Conservation (phyloP, 2,888 invertebrate genomes). For the Perithous albicinctus region DNA sequence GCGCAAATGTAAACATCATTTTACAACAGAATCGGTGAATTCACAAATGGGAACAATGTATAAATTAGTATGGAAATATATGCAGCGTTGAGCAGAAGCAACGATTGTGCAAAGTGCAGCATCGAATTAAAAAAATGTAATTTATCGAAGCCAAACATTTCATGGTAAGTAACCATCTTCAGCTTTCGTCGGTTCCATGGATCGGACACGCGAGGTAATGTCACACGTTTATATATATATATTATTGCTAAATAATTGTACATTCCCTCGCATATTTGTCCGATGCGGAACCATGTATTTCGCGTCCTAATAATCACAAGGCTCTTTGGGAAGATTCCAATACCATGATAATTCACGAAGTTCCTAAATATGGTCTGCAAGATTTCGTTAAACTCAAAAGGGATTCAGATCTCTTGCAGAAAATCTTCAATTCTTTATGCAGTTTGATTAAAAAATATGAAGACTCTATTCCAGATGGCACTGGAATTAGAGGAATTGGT, state of each 20-base stretch:
- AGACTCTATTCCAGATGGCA: no score
- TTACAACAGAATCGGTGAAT: background rate
- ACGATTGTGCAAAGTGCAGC: slow-evolving; percentile 5
- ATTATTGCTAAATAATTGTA: background rate
- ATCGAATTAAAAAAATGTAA: background rate
- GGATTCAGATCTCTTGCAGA: no score
- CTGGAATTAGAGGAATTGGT: no score
- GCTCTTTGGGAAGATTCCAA: no score
- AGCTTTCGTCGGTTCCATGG: slow-evolving; percentile 8
- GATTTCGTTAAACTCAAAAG: no score
- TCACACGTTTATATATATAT: background rate
- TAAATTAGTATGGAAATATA: background rate
- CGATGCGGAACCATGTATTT: background rate
- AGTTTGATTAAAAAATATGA: no score
- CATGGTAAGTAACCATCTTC: background rate
- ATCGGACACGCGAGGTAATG: background rate
- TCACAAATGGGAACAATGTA: background rate
- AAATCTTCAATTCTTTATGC: no score
- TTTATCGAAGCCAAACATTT: background rate
- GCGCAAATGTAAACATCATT: slow-evolving; percentile 8
- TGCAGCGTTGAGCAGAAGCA: slow-evolving; percentile 12
- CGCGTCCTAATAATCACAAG: background rate
- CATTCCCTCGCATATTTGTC: background rate
- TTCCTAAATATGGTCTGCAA: no score
- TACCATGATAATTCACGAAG: no score